Percentiles rank a stretch among this genome's conserved stretches.
Evolutionary conservation across 2,113 vertebrate genomes (phyloP).

Genomic region (Nesospiza acunhae): DNA sequence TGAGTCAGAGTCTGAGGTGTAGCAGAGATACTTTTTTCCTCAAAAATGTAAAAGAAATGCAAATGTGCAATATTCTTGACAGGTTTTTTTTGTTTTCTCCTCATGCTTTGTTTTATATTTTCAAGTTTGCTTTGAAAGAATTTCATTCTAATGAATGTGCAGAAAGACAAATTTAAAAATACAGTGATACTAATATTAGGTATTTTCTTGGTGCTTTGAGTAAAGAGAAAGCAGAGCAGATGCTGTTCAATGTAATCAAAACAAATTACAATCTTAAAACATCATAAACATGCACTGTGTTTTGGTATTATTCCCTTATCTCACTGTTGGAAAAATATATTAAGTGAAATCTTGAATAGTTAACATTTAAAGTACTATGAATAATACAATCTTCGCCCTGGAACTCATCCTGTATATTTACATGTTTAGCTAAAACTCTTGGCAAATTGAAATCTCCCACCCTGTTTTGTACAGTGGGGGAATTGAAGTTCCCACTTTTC

Average conservation of each 20-base stretch:
- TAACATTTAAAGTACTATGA: slow-evolving; percentile 1
- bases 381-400: neutral
- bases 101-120: neutral
- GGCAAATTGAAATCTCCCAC: neutral
- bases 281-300: slow-evolving; percentile 10
- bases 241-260: slow-evolving; percentile 60
- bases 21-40: neutral
- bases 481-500: neutral
- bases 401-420: neutral
- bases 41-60: neutral
- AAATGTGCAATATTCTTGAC: neutral
- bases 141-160: neutral
- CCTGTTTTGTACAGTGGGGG: neutral
- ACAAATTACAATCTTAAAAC: slow-evolving; percentile 37
- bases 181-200: neutral
- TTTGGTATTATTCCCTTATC: slow-evolving; percentile 40
- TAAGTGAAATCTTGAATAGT: neutral
- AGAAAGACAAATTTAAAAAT: slow-evolving; percentile 9
- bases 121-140: neutral
- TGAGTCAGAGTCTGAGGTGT: neutral
- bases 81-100: neutral
- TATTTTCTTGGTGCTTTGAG: neutral
- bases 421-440: neutral
- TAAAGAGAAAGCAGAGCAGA: slow-evolving; percentile 36
- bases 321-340: neutral